Evolutionary conservation across 2,888 invertebrate species (phyloP).

Genomic region (Idaea dimidiata): DNA sequence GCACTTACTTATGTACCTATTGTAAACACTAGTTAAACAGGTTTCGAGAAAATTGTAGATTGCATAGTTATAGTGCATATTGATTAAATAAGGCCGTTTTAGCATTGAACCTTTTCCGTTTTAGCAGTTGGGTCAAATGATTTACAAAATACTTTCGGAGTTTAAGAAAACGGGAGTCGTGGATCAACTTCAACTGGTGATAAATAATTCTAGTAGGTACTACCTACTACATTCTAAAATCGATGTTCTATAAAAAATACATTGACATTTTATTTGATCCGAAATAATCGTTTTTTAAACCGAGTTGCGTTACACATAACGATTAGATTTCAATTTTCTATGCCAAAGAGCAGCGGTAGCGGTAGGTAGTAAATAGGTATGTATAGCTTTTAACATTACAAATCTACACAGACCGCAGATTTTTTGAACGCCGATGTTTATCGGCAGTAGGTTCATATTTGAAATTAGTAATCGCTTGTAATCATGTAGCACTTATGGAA

Average conservation of each 20-base stretch:
- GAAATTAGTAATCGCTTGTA: too few relatives aligned
- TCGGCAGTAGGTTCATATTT: background rate
- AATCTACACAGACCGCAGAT: background rate
- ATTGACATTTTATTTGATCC: background rate
- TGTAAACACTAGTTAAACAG: slow-evolving; percentile 7
- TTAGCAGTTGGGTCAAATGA: too few relatives aligned
- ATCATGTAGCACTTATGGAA: too few relatives aligned
- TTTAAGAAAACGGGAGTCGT: background rate
- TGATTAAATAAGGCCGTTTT: too few relatives aligned
- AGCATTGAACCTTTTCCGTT: too few relatives aligned
- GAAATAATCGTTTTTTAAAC: slow-evolving; percentile 6
- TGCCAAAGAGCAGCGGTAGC: background rate
- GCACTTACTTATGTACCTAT: background rate
- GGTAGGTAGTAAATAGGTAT: background rate
- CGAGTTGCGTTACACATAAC: slow-evolving; percentile 9
- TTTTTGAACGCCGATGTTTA: background rate
- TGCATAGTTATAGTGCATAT: too few relatives aligned
- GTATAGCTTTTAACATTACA: background rate
- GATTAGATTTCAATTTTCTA: background rate
- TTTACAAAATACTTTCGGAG: too few relatives aligned
- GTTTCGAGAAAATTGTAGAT: background rate
- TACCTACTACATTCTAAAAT: too few relatives aligned
- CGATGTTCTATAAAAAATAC: background rate
- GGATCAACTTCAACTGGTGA: background rate
- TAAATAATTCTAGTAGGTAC: background rate